These are phyloP conservation scores for Eristalis intricaria DNA, from an alignment of 2,888 invertebrate species.

Conservation along the genomic window DNA sequence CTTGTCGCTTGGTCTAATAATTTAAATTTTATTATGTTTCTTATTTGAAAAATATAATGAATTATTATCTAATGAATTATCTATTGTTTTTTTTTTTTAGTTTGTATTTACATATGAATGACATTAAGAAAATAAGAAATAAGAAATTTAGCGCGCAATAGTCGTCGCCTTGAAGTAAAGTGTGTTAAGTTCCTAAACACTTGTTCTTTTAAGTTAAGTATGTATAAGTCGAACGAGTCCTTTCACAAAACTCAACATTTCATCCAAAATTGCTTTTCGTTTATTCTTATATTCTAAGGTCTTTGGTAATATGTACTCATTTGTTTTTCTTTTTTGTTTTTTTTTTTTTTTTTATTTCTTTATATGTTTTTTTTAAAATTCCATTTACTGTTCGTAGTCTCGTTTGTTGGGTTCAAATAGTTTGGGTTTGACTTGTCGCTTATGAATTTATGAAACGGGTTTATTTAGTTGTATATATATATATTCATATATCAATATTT, in stretches of 20 bases:
- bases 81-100: slow-evolving; percentile 46
- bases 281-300: slow-evolving; percentile 64
- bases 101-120: slow-evolving; percentile 67
- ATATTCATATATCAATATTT: neutral
- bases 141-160: slow-evolving; percentile 10
- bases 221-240: slow-evolving; percentile 33
- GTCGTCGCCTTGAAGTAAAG: slow-evolving; percentile 33
- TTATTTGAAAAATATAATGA: slow-evolving; percentile 63
- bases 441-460: neutral
- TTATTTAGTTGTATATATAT: neutral
- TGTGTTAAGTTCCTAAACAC: slow-evolving; percentile 2
- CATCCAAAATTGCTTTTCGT: slow-evolving; percentile 34
- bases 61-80: slow-evolving; percentile 68
- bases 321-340: slow-evolving; percentile 34
- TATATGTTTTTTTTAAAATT: slow-evolving; percentile 19
- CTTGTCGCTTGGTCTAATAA: slow-evolving; percentile 53
- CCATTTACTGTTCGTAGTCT: slow-evolving; percentile 11
- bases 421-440: neutral
- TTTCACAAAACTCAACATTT: slow-evolving; percentile 24
- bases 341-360: slow-evolving; percentile 16
- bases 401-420: neutral
- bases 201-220: slow-evolving; percentile 9
- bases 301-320: slow-evolving; percentile 67
- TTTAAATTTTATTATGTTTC: slow-evolving; percentile 61
- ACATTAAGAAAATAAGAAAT: slow-evolving; percentile 51